Conservation (phyloP, 2,888 invertebrate species). For the Maniola hyperantus region DNA sequence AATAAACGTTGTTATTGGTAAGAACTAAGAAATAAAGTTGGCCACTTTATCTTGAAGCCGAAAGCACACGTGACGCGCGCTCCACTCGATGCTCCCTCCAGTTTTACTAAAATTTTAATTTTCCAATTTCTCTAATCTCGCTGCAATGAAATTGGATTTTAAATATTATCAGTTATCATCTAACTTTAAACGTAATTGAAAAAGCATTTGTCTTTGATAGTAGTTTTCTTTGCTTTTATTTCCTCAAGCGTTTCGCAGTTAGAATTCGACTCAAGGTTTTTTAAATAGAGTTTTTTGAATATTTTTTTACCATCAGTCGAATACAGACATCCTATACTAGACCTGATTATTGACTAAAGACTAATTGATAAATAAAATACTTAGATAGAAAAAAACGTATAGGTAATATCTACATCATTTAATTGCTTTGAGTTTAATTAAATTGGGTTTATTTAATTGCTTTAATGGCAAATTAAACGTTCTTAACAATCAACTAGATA, state of each 20-base stretch:
- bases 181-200: slow-evolving; percentile 10
- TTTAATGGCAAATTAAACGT: too few relatives aligned
- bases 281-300: too few relatives aligned
- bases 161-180: slow-evolving; percentile 22
- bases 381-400: too few relatives aligned
- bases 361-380: too few relatives aligned
- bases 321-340: too few relatives aligned
- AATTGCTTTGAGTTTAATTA: too few relatives aligned
- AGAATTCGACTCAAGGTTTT: too few relatives aligned
- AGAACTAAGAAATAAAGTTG: neutral
- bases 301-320: too few relatives aligned
- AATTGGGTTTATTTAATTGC: too few relatives aligned
- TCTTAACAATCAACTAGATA: too few relatives aligned
- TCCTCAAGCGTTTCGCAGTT: neutral
- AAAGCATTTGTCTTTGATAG: slow-evolving; percentile 12
- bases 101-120: slow-evolving; percentile 25
- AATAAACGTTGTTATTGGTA: neutral
- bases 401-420: too few relatives aligned
- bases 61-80: slow-evolving; percentile 5
- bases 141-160: slow-evolving; percentile 23
- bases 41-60: neutral
- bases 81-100: neutral
- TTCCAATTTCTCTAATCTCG: slow-evolving; percentile 21
- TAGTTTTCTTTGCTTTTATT: slow-evolving; percentile 8
- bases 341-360: too few relatives aligned